Conservation (phyloP, 2,113 vertebrate species). For the Eptatretus burgeri region DNA sequence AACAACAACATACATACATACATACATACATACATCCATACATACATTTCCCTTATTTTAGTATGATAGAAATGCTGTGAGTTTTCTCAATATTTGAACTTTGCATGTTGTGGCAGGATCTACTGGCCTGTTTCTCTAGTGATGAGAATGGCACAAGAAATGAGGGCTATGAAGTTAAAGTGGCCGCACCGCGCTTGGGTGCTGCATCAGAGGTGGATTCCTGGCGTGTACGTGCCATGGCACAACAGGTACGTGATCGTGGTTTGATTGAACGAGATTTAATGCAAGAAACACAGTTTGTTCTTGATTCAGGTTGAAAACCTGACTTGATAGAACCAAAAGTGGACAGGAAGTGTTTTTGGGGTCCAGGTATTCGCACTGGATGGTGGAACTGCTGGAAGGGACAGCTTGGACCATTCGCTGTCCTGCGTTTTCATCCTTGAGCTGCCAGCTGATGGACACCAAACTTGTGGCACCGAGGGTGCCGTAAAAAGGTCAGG, state of each 20-base stretch:
- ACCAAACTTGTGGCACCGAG: too few species aligned
- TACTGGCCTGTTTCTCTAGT: slow-evolving; percentile 68
- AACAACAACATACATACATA: too few species aligned
- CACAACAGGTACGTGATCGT: slow-evolving; percentile 41
- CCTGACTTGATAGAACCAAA: neutral
- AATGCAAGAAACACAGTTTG: too few species aligned
- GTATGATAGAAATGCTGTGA: too few species aligned
- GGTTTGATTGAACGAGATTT: too few species aligned
- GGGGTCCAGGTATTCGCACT: slow-evolving; percentile 60
- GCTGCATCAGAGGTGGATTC: slow-evolving; percentile 70
- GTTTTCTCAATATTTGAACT: too few species aligned
- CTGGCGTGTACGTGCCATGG: slow-evolving; percentile 88
- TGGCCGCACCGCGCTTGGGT: slow-evolving; percentile 55
- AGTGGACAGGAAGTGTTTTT: neutral
- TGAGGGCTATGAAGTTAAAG: slow-evolving; percentile 85
- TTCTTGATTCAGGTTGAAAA: too few species aligned
- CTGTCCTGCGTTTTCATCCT: slow-evolving; percentile 87
- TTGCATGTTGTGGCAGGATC: slow-evolving; percentile 25
- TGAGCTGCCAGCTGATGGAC: slow-evolving; percentile 26
- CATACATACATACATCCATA: too few species aligned
- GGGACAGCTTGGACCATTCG: slow-evolving; percentile 82
- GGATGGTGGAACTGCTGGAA: slow-evolving; percentile 69
- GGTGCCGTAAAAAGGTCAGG: too few species aligned
- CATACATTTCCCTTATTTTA: too few species aligned
- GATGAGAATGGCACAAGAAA: slow-evolving; percentile 58